Conservation (phyloP, 2,113 vertebrate genomes). For the Pterocles burchelli region DNA sequence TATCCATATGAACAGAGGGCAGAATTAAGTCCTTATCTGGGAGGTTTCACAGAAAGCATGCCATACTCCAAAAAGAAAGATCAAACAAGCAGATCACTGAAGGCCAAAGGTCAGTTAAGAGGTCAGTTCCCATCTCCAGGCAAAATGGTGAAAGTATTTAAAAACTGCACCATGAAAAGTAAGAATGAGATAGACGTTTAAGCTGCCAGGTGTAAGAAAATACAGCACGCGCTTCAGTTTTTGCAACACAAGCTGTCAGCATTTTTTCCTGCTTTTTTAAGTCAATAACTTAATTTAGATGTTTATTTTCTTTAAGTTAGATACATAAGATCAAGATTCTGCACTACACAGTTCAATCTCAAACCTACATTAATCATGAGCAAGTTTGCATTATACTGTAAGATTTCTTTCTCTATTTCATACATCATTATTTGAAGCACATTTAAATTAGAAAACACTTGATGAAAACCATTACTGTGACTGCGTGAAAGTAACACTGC, state of each 20-base stretch:
- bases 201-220: neutral
- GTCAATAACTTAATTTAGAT: neutral
- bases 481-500: neutral
- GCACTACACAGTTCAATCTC: neutral
- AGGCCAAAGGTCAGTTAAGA: neutral
- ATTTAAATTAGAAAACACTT: neutral
- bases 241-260: neutral
- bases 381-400: neutral
- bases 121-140: neutral
- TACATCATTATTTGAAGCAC: neutral
- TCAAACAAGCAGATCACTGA: neutral
- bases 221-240: neutral
- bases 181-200: neutral
- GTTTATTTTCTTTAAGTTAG: neutral
- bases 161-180: neutral
- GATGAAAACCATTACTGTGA: neutral
- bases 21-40: neutral
- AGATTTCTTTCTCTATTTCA: neutral
- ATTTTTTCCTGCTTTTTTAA: neutral
- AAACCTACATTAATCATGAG: neutral
- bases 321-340: neutral
- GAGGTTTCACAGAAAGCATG: neutral
- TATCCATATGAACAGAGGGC: neutral
- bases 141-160: neutral
- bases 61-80: neutral